Conservation (phyloP, 2,113 vertebrate genomes). For the Apus apus region DNA sequence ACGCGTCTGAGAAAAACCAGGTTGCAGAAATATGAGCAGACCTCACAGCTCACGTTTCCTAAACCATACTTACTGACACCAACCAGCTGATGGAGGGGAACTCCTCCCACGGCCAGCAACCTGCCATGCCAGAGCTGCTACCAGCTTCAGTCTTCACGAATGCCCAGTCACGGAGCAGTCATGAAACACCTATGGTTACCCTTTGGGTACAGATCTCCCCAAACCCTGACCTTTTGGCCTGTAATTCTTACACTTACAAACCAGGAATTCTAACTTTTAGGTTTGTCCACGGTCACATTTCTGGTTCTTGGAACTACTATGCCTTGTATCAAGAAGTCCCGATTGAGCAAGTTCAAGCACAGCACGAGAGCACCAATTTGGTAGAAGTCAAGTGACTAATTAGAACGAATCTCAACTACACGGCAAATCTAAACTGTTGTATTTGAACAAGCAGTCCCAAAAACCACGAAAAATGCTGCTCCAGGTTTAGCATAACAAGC, state of each 20-base stretch:
- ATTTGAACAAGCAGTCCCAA: conserved; percentile 69
- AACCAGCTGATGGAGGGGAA: conserved; percentile 62
- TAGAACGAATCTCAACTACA: conserved; percentile 47
- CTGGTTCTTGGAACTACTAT: conserved; percentile 75
- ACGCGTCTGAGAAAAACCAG: conserved; percentile 66
- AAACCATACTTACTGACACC: conserved; percentile 66
- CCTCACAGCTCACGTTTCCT: conserved; percentile 68
- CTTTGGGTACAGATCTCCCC: conserved; percentile 65
- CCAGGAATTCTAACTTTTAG: conserved; percentile 54
- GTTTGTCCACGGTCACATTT: conserved; percentile 62
- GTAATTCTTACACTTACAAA: conserved; percentile 54
- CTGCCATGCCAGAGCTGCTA: conserved; percentile 46
- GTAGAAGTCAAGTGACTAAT: conserved; percentile 50
- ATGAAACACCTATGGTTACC: conserved; percentile 50
- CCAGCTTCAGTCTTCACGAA: conserved; percentile 52
- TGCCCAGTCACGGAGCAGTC: conserved; percentile 64
- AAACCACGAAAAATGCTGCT: conserved; percentile 69
- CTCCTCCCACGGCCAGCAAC: conserved; percentile 72
- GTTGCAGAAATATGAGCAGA: conserved; percentile 66
- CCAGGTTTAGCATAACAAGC: conserved; percentile 53
- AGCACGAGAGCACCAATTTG: conserved; percentile 67
- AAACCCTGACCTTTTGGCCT: conserved; percentile 57
- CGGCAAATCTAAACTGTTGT: conserved; percentile 32
- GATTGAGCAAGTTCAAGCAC: conserved; percentile 53
- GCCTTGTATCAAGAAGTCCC: conserved; percentile 50